Evolutionary conservation across 2,113 vertebrate species (phyloP).

Genomic region (Tringa solitaria): DNA sequence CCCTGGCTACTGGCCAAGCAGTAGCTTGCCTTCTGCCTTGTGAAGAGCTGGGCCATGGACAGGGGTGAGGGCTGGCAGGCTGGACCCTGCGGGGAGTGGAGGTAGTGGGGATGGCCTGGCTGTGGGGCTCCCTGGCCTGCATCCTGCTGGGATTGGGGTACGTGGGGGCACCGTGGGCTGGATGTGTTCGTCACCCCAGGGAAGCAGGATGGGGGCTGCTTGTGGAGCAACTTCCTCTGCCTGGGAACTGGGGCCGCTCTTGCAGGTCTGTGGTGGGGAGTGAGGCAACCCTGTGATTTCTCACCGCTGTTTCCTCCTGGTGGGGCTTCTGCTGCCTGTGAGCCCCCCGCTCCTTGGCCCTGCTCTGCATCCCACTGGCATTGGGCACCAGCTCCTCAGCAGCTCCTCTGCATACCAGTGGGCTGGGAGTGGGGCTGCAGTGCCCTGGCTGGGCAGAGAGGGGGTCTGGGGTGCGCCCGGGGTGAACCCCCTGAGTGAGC

Average conservation of each 20-base stretch:
- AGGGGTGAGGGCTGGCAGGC: neutral
- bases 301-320: neutral
- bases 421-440: fast-evolving
- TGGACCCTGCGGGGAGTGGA: neutral
- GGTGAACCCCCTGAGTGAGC: neutral
- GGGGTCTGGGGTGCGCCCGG: fast-evolving
- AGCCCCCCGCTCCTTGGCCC: neutral
- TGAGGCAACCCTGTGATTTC: conserved; percentile 27
- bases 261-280: neutral
- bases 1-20: fast-evolving
- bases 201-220: fast-evolving
- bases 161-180: fast-evolving
- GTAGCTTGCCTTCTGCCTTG: neutral
- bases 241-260: neutral
- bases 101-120: neutral
- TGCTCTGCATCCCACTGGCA: fast-evolving
- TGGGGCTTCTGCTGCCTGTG: fast-evolving
- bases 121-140: neutral
- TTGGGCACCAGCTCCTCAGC: fast-evolving
- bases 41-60: neutral
- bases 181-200: neutral
- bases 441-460: neutral
- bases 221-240: conserved; percentile 36
- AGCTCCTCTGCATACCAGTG: fast-evolving
- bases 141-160: fast-evolving